Percentiles rank a stretch among this genome's conserved stretches.
These are phyloP conservation scores for Danio choprae DNA, from an alignment of 2,797 vertebrate genomes.

Conservation along the genomic window DNA sequence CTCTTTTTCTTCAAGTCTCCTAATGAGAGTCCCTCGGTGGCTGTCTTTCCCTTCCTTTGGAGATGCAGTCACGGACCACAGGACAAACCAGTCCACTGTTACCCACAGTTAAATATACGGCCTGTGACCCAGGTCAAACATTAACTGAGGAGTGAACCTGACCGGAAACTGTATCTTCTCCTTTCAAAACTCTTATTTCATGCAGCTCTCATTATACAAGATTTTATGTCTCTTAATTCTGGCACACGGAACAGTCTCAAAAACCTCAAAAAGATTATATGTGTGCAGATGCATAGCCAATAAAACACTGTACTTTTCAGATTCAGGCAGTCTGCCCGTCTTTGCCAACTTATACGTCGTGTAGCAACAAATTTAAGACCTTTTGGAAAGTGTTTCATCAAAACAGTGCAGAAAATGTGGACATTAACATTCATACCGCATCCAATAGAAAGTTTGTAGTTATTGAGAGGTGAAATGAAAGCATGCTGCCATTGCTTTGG, in stretches of 20 bases:
- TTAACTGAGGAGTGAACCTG: conserved; percentile 15
- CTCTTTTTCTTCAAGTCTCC: conserved; percentile 51
- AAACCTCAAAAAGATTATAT: conserved; percentile 14
- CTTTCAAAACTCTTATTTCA: conserved; percentile 19
- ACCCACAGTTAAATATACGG: conserved; percentile 29
- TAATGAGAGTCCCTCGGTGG: conserved; percentile 59
- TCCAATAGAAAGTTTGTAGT: not conserved
- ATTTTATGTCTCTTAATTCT: conserved; percentile 5
- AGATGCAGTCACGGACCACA: conserved; percentile 52
- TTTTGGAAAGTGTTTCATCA: conserved; percentile 12
- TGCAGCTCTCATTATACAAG: not conserved
- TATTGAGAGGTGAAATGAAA: not conserved
- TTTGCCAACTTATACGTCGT: conserved; percentile 7
- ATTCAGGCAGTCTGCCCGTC: conserved; percentile 12
- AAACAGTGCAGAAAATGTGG: conserved; percentile 1
- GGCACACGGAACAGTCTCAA: not conserved
- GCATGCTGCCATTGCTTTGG: conserved; percentile 5
- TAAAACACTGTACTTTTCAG: conserved; percentile 20
- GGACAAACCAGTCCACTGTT: conserved; percentile 51
- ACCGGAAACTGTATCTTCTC: conserved; percentile 28
- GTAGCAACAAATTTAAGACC: conserved; percentile 16
- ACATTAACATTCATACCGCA: conserved; percentile 11
- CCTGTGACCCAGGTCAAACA: conserved; percentile 40
- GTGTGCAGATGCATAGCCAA: conserved; percentile 30
- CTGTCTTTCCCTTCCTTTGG: conserved; percentile 52